Evolutionary conservation across 2,888 invertebrate species (phyloP), one percentile per base, ranked within the genome.

Genomic region (Epiperipatus broadwayi): DNA sequence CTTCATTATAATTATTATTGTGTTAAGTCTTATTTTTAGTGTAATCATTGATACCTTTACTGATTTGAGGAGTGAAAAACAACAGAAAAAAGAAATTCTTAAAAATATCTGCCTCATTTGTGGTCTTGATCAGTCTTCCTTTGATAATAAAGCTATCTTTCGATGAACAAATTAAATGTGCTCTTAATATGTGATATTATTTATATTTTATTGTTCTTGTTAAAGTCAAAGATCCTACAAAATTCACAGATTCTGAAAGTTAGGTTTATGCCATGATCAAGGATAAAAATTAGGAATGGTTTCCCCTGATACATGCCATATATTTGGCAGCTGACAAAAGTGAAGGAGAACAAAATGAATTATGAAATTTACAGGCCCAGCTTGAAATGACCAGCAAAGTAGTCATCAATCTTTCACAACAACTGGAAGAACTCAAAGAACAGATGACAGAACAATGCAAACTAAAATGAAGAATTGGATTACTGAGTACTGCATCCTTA

Each of bases 171-270:
- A 81, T 84, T 41, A 80, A 83, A 59, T 75, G 76, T 55, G 95
- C 99, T 58, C 97, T 99, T 64, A 95, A 97, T 60, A 93, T 97
- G n/a, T 99, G 95, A 95, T 93, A 97, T 64, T 97, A 95, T 60
- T 69, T 97, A 41, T 95, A 87, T 69, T 97, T 97, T 63, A 91
- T 95, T 60, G 93, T 97, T 39, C 68, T 93, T 46, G 83, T 93
- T 36, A 76, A 83, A 58, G 87, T 89, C 28, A 99, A 97, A 62
- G 85, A 87, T 66, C 84, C 85, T 33, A 89, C 87, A 0, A 87
- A 89, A 63, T 89, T 85, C 59, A 89, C 91, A 3, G 97, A 97
- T 0, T 95, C 97, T 1, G 97, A 99, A 64, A 93, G 93, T 61
- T 99, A 95, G 59, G 97, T 99, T 18, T 81, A 64, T 42, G 56